phyloP scores from a whole-genome alignment of 2,113 vertebrate genomes.

The Copsychus sechellarum region DNA sequence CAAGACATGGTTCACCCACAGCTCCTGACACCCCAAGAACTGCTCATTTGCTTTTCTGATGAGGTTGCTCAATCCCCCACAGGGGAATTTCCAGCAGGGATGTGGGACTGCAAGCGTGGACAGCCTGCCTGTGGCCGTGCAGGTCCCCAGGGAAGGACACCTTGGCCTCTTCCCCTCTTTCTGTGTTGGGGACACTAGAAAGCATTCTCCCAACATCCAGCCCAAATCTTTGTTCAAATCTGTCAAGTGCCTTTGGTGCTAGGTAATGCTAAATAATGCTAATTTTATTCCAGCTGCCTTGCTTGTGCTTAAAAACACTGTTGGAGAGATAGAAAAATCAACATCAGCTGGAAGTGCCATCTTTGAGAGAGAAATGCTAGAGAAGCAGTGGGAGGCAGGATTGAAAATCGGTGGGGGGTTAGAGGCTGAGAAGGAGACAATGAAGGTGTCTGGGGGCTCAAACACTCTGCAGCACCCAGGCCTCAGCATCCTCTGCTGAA shows the following conservation, averaged over 20 bases:
- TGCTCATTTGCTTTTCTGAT: neutral
- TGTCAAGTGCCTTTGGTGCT: conserved; percentile 48
- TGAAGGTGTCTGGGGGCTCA: neutral
- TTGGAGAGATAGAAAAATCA: conserved; percentile 13
- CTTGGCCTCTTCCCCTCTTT: neutral
- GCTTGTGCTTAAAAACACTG: conserved; percentile 9
- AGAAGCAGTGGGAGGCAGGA: neutral
- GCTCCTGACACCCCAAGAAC: neutral
- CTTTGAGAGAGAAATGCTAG: conserved; percentile 26
- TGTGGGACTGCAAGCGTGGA: neutral
- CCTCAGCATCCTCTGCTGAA: neutral
- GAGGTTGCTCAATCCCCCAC: neutral
- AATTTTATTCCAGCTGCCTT: conserved; percentile 55
- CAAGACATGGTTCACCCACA: neutral
- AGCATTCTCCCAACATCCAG: neutral
- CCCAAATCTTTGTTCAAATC: conserved; percentile 12
- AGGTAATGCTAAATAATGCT: conserved; percentile 45
- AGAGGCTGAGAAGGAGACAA: neutral
- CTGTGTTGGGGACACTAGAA: rapidly evolving
- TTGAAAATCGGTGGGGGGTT: neutral
- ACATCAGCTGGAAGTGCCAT: conserved; percentile 9
- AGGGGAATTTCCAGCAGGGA: rapidly evolving
- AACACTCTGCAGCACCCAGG: neutral
- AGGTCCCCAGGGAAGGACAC: rapidly evolving
- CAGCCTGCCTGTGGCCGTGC: neutral